Conservation (phyloP, 1,140 invertebrate genomes). For the Lepidurus apus region DNA sequence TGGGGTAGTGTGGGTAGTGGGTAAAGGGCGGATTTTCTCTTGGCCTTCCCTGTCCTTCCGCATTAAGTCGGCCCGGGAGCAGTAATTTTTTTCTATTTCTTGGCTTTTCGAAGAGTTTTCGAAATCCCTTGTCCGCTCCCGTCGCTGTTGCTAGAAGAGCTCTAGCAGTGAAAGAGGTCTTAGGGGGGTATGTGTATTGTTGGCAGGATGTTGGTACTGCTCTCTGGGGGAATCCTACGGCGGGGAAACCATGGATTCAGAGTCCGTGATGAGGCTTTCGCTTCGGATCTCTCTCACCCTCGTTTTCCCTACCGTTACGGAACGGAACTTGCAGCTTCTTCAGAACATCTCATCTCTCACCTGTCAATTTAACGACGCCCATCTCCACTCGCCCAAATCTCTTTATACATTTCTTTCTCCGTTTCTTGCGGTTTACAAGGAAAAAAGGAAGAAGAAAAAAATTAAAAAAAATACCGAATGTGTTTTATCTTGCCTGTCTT, state of each 20-base stretch:
- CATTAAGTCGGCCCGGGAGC: background rate
- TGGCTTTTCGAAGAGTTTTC: background rate
- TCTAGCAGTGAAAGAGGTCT: background rate
- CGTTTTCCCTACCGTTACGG: background rate
- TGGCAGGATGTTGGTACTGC: slow-evolving; percentile 16
- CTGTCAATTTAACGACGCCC: background rate
- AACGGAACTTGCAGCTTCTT: background rate
- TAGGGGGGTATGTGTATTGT: slow-evolving; percentile 6
- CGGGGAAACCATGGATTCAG: background rate
- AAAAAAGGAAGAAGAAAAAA: no score
- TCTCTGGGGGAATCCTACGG: background rate
- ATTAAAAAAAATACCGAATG: no score
- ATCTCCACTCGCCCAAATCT: no score
- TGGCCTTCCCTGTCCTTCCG: background rate
- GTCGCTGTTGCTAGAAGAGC: background rate
- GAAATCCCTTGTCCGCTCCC: background rate
- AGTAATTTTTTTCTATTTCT: background rate
- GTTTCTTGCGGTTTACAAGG: no score
- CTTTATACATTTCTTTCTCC: no score
- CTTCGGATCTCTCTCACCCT: background rate
- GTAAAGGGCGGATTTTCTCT: background rate
- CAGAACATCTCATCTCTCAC: background rate
- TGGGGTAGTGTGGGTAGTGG: no score
- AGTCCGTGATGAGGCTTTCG: slow-evolving; percentile 6
- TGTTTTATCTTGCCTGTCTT: no score